Evolutionary conservation across 2,113 vertebrate genomes (phyloP), one percentile per base, ranked within the genome.

Genomic region (Mohoua ochrocephala): DNA sequence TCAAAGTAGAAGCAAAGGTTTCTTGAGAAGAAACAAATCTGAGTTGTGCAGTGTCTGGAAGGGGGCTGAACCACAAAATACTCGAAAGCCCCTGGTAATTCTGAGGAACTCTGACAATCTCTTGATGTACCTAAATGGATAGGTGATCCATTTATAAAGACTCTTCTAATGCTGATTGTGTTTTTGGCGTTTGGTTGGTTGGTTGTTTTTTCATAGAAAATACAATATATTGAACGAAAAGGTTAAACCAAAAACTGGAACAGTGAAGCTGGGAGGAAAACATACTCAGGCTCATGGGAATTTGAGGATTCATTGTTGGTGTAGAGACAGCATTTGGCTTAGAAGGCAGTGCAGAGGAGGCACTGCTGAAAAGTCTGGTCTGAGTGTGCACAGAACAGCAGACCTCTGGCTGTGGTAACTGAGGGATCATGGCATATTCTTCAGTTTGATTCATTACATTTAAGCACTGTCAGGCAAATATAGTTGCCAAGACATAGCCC

Each of bases 21-120:
- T 37, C 35, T 68, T 37, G 13, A 42, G 61, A 64, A 85, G 35
- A 82, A 84, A 44, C 5, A 60, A 69, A 37, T 37, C 41, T 61
- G 59, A 69, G 37, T n/a, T 90, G 60, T 22, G 33, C 20, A 16
- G 30, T 14, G 14, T 41, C 63, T 63, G 57, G 75, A 76, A 54
- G 17, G 15, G n/a, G 3, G 5, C 11, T 80, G 67, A 73, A 52
- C 17, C 57, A 35, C 47, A 64, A 52, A 64, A 15, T 6, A 30
- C 23, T 44, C 0, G 0, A 69, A 60, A 91, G 22, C 5, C 20
- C 10, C 21, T 10, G 18, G n/a, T n/a, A n/a, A 56, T 37, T 61
- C 60, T 75, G 37, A 80, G 44, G 27, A 73, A 5, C 35, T 7
- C 3, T 44, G 64, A 65, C 61, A 69, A 75, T 20, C 44, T 53